A percentile compares a stretch with the other conserved stretches of the same genome.
These are phyloP conservation scores for Plumapathes pennacea DNA, from an alignment of 92 coral and sea anemone species.

Conservation along the genomic window DNA sequence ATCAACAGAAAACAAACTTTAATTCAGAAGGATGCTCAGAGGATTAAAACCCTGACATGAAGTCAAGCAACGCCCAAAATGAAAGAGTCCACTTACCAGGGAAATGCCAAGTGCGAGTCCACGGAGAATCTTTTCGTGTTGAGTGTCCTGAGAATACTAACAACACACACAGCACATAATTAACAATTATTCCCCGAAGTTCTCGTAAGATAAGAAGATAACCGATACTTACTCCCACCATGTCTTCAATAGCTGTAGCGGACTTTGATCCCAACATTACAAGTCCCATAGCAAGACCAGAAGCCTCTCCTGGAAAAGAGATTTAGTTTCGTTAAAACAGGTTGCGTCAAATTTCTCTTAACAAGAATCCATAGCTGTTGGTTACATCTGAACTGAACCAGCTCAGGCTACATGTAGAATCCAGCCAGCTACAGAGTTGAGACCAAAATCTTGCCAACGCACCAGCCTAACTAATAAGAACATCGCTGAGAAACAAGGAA, in stretches of 20 bases:
- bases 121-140: constrained; percentile 93
- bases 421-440: too few relatives aligned
- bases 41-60: too few relatives aligned
- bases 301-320: constrained; percentile 76
- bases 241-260: constrained; percentile 90
- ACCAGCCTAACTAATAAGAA: too few relatives aligned
- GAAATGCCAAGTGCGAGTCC: constrained; percentile 93
- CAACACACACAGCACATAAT: neutral
- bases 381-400: too few relatives aligned
- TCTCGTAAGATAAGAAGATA: neutral
- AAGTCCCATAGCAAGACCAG: constrained; percentile 95
- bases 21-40: too few relatives aligned
- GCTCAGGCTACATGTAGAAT: too few relatives aligned
- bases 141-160: constrained; percentile 96
- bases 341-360: too few relatives aligned
- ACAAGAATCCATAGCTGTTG: too few relatives aligned
- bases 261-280: constrained; percentile 96
- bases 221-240: constrained; percentile 88
- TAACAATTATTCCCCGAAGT: neutral
- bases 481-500: too few relatives aligned
- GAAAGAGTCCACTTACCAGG: constrained; percentile 64
- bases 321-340: too few relatives aligned
- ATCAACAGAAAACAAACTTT: too few relatives aligned
- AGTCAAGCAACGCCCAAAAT: too few relatives aligned
- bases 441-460: neutral